phyloP scores from a whole-genome alignment of 2,888 invertebrate genomes.

The Pemphredon lugubris region DNA sequence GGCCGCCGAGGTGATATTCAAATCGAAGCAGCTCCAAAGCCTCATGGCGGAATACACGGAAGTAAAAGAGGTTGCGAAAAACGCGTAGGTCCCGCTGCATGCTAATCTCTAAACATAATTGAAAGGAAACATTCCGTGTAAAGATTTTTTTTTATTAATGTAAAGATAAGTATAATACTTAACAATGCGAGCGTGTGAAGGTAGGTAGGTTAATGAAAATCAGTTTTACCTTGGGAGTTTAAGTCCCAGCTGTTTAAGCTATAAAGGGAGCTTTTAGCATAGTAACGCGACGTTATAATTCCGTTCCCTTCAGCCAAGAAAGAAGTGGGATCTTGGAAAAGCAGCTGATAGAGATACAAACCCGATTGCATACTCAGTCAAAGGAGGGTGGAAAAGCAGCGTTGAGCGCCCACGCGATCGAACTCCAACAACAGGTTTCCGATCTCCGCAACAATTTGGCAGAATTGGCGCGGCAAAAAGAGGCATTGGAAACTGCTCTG shows the following conservation, averaged over 20 bases:
- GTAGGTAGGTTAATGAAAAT: too few species aligned
- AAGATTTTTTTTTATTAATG: too few species aligned
- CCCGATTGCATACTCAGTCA: slow-evolving; percentile 52
- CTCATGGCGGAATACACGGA: slow-evolving; percentile 60
- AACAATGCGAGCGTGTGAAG: too few species aligned
- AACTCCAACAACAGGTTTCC: slow-evolving; percentile 80
- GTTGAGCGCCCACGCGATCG: slow-evolving; percentile 58
- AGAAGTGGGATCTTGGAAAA: slow-evolving; percentile 61
- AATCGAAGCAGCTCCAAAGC: slow-evolving; percentile 78
- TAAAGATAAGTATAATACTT: too few species aligned
- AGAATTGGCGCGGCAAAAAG: slow-evolving; percentile 81
- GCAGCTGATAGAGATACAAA: slow-evolving; percentile 63
- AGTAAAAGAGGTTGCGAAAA: slow-evolving; percentile 58
- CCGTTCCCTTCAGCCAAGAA: slow-evolving; percentile 71
- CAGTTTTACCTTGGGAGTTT: too few species aligned
- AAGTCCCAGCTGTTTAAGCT: too few species aligned
- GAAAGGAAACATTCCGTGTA: too few species aligned
- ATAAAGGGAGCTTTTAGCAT: too few species aligned
- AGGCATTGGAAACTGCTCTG: slow-evolving; percentile 82
- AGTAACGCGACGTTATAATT: too few species aligned
- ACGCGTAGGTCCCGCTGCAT: slow-evolving; percentile 52
- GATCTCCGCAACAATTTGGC: slow-evolving; percentile 81
- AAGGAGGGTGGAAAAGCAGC: slow-evolving; percentile 63
- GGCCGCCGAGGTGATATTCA: slow-evolving; percentile 82
- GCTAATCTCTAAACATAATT: too few species aligned